These are phyloP conservation scores for Dermatemys mawii DNA, from an alignment of 2,113 vertebrate genomes.

Conservation along the genomic window DNA sequence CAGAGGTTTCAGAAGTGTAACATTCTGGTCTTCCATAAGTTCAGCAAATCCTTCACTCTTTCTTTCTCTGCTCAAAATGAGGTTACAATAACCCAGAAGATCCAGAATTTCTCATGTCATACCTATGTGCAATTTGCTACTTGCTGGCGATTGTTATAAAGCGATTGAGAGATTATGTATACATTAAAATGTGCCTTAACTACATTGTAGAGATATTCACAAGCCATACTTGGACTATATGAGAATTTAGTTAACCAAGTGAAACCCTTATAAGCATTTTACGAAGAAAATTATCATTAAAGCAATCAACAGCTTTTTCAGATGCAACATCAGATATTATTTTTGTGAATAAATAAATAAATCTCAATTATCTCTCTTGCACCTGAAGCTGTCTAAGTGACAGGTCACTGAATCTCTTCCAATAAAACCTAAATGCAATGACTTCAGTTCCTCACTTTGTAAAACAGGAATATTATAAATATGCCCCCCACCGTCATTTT, in stretches of 20 bases:
- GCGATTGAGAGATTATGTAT: background rate
- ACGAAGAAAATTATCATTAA: background rate
- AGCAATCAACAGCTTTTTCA: background rate
- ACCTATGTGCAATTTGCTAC: too few species aligned
- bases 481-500: background rate
- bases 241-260: accelerated
- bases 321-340: background rate
- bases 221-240: background rate
- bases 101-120: accelerated
- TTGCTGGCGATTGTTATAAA: background rate
- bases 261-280: background rate
- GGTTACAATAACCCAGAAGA: accelerated
- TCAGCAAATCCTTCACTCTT: background rate
- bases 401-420: background rate
- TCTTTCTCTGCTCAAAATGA: background rate
- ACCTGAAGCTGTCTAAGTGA: background rate
- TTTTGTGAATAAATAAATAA: background rate
- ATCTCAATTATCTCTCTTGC: background rate
- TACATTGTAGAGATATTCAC: background rate
- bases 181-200: background rate
- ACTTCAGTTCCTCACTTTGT: background rate
- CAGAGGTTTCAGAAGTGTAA: background rate
- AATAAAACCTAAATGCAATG: background rate
- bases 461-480: background rate
- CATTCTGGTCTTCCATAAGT: background rate